A percentile compares a stretch with the other conserved stretches of the same genome.
These are phyloP conservation scores for Orientallactaga sibirica DNA, from an alignment of 2,797 vertebrate genomes.

Conservation along the genomic window DNA sequence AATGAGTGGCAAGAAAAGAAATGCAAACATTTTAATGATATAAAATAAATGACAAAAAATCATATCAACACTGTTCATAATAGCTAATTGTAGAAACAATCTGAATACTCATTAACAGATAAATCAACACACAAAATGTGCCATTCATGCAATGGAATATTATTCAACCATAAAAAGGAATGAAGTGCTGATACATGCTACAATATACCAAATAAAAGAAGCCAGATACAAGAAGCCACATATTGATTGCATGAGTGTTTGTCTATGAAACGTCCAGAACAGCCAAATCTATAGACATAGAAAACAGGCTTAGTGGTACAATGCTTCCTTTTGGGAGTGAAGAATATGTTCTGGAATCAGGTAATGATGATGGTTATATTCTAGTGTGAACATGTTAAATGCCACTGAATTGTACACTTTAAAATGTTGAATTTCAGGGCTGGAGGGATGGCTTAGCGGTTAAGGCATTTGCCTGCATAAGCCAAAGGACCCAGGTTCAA, in stretches of 20 bases:
- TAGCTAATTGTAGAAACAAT: neutral
- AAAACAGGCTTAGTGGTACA: conserved; percentile 38
- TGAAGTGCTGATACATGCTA: neutral
- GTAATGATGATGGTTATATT: neutral
- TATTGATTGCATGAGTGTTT: neutral
- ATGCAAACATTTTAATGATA: conserved; percentile 48
- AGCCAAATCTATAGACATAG: conserved; percentile 14
- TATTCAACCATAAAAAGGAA: neutral
- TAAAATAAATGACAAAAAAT: neutral
- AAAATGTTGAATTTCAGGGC: conserved; percentile 5
- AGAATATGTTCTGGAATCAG: conserved; percentile 34
- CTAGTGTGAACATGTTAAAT: neutral
- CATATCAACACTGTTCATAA: neutral
- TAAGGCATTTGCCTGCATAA: too few relatives aligned
- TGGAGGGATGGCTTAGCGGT: too few relatives aligned
- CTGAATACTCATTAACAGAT: neutral
- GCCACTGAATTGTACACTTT: conserved; percentile 12
- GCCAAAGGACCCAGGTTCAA: too few relatives aligned
- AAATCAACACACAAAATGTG: neutral
- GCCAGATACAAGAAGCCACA: neutral
- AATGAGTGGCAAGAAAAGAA: neutral
- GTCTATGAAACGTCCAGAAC: conserved; percentile 1
- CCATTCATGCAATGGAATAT: neutral
- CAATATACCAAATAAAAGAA: neutral
- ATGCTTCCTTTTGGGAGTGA: neutral